phyloP scores from a whole-genome alignment of 2,797 vertebrate species.

The Tamandua tetradactyla region DNA sequence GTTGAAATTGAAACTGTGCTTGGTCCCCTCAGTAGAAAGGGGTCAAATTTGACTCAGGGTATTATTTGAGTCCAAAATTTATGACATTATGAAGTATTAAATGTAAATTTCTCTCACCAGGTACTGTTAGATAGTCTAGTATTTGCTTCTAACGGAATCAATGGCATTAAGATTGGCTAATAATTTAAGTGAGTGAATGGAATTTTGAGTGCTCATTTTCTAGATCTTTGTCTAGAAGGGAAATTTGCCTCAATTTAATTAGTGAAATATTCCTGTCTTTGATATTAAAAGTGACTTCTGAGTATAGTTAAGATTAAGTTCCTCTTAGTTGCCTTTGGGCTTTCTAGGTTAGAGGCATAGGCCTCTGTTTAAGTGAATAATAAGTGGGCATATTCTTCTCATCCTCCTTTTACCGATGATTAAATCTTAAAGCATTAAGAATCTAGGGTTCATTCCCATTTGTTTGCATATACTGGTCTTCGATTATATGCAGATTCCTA shows the following conservation, averaged over 20 bases:
- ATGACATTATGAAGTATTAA: slow-evolving; percentile 54
- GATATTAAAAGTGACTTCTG: slow-evolving; percentile 42
- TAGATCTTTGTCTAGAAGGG: slow-evolving; percentile 53
- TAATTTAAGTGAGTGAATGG: slow-evolving; percentile 40
- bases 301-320: slow-evolving; percentile 53
- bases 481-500: slow-evolving; percentile 76
- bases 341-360: slow-evolving; percentile 54
- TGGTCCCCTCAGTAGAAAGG: slow-evolving; percentile 4
- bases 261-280: slow-evolving; percentile 44
- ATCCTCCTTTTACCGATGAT: neutral
- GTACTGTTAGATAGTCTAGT: slow-evolving; percentile 31
- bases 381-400: slow-evolving; percentile 42
- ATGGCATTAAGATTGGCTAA: slow-evolving; percentile 48
- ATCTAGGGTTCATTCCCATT: slow-evolving; percentile 73
- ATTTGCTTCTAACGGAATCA: slow-evolving; percentile 61
- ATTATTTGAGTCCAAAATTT: slow-evolving; percentile 49
- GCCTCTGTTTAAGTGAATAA: slow-evolving; percentile 49
- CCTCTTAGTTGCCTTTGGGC: slow-evolving; percentile 45
- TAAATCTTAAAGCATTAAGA: slow-evolving; percentile 56
- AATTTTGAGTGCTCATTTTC: slow-evolving; percentile 45
- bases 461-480: slow-evolving; percentile 81
- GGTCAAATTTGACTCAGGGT: slow-evolving; percentile 65
- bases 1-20: slow-evolving; percentile 50
- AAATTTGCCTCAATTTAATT: slow-evolving; percentile 54
- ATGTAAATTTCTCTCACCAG: slow-evolving; percentile 60